Conservation (phyloP, 2,113 vertebrate genomes). For the Nerophis lumbriciformis region DNA sequence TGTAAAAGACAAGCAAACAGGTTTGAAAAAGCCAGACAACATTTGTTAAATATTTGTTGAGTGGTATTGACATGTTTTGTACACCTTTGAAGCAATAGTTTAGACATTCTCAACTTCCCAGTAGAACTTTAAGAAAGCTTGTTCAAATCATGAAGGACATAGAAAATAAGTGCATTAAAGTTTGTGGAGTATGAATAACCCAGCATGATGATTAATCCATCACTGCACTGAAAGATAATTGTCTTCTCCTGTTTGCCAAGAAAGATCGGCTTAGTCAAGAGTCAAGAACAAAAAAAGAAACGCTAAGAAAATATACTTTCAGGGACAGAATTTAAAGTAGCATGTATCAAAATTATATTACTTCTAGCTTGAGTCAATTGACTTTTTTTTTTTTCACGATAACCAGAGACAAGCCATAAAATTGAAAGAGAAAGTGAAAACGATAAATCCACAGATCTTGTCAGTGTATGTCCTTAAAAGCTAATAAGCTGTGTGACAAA, state of each 20-base stretch:
- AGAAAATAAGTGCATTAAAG: slow-evolving; percentile 1
- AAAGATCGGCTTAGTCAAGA: slow-evolving; percentile 32
- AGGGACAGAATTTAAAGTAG: too few species aligned
- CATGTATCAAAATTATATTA: slow-evolving; percentile 12
- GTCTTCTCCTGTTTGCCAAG: slow-evolving; percentile 34
- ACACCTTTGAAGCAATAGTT: too few species aligned
- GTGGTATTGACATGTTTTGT: too few species aligned
- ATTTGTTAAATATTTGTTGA: too few species aligned
- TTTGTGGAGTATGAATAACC: not conserved
- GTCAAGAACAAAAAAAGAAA: slow-evolving; percentile 11
- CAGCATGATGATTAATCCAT: slow-evolving; percentile 20
- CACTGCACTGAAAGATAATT: slow-evolving; percentile 14
- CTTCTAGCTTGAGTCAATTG: slow-evolving; percentile 11
- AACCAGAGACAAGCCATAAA: not conserved
- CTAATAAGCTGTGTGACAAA: not conserved
- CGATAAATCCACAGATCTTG: not conserved
- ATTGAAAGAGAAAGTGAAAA: not conserved
- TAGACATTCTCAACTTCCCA: too few species aligned
- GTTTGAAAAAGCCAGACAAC: too few species aligned
- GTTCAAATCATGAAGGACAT: slow-evolving; percentile 16
- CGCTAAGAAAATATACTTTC: too few species aligned
- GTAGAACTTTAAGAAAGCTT: too few species aligned
- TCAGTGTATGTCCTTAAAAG: not conserved
- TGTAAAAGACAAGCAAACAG: too few species aligned
- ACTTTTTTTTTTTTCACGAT: too few species aligned